Evolutionary conservation across 2,888 invertebrate species (phyloP).

Genomic region (Yponomeuta plumbellus): DNA sequence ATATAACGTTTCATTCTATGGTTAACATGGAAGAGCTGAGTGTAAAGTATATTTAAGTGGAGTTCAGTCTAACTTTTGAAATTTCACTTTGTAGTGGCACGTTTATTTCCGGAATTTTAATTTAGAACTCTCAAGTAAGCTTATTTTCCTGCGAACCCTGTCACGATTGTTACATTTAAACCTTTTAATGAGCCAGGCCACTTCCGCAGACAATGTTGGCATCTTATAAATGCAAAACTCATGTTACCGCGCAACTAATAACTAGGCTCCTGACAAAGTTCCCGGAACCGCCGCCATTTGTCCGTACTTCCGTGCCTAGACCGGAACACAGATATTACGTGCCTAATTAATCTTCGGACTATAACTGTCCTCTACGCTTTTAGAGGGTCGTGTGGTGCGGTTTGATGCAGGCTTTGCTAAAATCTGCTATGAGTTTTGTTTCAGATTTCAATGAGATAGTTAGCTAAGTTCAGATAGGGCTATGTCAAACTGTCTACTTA

Average conservation of each 20-base stretch:
- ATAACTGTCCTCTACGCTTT: neutral
- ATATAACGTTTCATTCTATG: no score
- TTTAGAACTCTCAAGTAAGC: no score
- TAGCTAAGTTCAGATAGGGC: no score
- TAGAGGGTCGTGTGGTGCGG: neutral
- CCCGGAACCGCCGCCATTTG: constrained; percentile 26
- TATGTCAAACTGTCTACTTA: no score
- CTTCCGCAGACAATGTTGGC: neutral
- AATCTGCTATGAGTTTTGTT: neutral
- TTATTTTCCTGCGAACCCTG: no score
- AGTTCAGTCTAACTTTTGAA: no score
- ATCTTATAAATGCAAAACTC: neutral
- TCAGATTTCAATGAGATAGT: no score
- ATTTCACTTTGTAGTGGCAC: no score
- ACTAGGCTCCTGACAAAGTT: constrained; percentile 27
- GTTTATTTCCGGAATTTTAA: no score
- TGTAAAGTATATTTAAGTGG: no score
- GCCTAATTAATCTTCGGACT: constrained; percentile 16
- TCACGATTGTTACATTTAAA: no score
- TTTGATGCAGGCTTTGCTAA: neutral
- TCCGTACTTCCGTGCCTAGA: constrained; percentile 26
- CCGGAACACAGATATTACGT: constrained; percentile 20
- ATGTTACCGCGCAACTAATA: constrained; percentile 12
- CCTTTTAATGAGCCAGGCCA: neutral
- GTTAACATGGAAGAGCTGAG: no score